Percentiles rank a stretch among this genome's conserved stretches.
Conservation (phyloP, 2,113 vertebrate genomes). For the Vulpes vulpes region DNA sequence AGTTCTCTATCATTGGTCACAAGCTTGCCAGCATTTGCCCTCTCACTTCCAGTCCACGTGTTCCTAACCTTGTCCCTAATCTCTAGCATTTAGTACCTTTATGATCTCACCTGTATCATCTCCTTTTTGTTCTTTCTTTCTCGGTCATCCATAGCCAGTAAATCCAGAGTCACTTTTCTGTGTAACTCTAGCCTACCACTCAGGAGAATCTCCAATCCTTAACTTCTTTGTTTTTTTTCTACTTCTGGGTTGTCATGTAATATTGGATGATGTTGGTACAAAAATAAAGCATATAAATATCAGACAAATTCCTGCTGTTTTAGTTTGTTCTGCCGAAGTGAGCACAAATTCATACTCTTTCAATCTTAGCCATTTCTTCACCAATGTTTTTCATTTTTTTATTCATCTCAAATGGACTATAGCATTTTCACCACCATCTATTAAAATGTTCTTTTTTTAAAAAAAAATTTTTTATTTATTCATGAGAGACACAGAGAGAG, state of each 20-base stretch:
- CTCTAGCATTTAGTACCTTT: not conserved
- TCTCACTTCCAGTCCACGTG: not conserved
- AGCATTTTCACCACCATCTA: not conserved
- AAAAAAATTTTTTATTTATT: too few relatives aligned
- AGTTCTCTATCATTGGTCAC: not conserved
- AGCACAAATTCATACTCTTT: not conserved
- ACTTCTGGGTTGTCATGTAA: not conserved
- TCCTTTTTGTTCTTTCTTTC: not conserved
- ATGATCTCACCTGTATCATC: accelerated
- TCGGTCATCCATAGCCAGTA: not conserved
- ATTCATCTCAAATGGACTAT: not conserved
- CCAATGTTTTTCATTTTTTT: not conserved
- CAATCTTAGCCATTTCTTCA: not conserved
- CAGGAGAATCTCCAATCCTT: not conserved
- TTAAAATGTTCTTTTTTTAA: not conserved
- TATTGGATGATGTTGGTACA: not conserved
- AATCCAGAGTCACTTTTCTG: not conserved
- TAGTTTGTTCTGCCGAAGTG: not conserved
- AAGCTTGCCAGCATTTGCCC: not conserved
- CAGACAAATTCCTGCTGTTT: not conserved
- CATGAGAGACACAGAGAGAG: too few relatives aligned
- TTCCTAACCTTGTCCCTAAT: not conserved
- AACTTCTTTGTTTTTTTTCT: not conserved
- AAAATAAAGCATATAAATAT: not conserved
- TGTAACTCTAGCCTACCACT: not conserved